Evolutionary conservation across 2,888 invertebrate genomes (phyloP), one percentile per base, ranked within the genome.

Genomic region (Schizotus pectinicornis): DNA sequence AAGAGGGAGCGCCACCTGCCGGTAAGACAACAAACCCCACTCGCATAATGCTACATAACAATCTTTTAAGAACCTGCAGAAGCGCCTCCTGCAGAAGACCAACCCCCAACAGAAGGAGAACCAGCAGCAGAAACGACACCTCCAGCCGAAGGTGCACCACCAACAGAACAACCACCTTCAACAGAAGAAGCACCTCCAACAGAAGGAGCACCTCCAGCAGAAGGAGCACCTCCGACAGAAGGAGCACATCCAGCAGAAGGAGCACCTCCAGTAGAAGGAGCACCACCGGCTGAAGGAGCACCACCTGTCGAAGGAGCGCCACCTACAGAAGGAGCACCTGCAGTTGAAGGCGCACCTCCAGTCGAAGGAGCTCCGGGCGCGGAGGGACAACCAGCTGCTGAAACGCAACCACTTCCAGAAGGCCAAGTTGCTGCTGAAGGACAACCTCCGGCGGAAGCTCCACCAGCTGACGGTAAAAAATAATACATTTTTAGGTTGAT

Each of bases 321-420:
- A 43, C 69, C 76, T 6, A 74, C 75, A 3, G 78, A 77, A 65
- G 78, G 73, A 37, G 65, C 71, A 41, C 70, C 76, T 13, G 72
- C 73, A 5, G 68, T 68, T 6, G 74, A 80, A 35, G 70, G 64
- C 74, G 75, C 58, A 48, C 69, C 74, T 12, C 70, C 76, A 6
- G 74, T 75, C 2, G 78, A 79, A 69, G 79, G 74, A 33, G 64
- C 70, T 11, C 61, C 60, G 38, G 68, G 56, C 1, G 68, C 63
- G 33, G 67, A 48, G 13, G 56, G 54, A 7, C 22, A 22, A 22
- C 68, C 67, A 9, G 69, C 72, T 7, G 72, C 71, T 35, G 70
- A 68, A 41, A 64, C 62, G 9, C 57, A 47, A 8, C 66, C 35
- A 14, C 62, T 64, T 39, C 61, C 67, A 50, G 62, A 64, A 41